phyloP scores from a whole-genome alignment of 1,140 invertebrate species.

The Hypsibius dujardini region DNA sequence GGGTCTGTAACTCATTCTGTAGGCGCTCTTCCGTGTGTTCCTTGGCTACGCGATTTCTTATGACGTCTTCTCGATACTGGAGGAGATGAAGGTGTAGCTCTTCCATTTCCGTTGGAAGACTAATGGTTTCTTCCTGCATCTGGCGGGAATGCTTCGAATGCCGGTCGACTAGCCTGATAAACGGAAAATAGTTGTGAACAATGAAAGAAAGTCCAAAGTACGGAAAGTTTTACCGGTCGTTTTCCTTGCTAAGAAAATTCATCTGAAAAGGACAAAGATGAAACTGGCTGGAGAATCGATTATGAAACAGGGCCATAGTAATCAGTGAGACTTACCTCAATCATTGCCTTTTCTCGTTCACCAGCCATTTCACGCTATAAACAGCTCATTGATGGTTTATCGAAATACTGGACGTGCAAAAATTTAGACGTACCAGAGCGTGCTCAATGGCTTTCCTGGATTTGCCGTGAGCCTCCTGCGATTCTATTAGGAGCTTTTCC shows the following conservation, averaged over 20 bases:
- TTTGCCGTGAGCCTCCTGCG: conserved; percentile 44
- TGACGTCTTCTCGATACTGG: conserved; percentile 69
- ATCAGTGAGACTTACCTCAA: background rate
- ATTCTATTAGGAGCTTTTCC: conserved; percentile 44
- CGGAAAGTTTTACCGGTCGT: background rate
- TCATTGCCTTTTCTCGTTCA: background rate
- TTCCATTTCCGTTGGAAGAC: conserved; percentile 73
- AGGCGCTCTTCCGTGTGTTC: conserved; percentile 55
- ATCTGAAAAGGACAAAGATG: background rate
- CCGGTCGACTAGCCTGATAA: conserved; percentile 52
- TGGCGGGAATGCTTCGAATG: conserved; percentile 63
- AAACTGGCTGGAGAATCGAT: background rate
- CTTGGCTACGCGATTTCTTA: conserved; percentile 68
- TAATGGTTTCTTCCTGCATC: conserved; percentile 75
- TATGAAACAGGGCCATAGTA: background rate
- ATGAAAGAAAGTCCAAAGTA: background rate
- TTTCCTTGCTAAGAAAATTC: background rate
- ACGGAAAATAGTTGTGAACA: background rate
- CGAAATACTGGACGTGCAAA: background rate
- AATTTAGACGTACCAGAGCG: background rate
- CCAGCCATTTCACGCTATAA: background rate
- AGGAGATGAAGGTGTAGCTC: conserved; percentile 72
- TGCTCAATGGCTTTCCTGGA: conserved; percentile 24
- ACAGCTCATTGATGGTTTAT: background rate
- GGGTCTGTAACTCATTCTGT: conserved; percentile 43